Conservation (phyloP, 1,140 invertebrate species). For the Drosophila pallidifrons region DNA sequence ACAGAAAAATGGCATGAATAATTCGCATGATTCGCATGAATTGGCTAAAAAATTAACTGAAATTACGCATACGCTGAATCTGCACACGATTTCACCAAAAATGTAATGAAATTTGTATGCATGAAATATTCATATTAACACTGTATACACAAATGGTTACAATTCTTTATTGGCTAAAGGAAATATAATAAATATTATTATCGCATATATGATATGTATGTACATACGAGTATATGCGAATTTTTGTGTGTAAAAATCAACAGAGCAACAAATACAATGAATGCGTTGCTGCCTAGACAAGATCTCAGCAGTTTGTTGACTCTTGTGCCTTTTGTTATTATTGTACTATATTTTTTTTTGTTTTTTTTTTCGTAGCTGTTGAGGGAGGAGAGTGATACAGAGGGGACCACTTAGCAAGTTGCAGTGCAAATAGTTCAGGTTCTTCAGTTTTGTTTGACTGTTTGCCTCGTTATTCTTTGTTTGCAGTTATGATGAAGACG, state of each 20-base stretch:
- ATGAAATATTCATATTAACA: background rate
- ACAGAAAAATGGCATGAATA: constrained; percentile 31
- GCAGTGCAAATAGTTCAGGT: constrained; percentile 61
- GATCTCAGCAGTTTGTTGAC: constrained; percentile 53
- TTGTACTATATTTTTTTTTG: constrained; percentile 12
- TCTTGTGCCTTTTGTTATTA: constrained; percentile 38
- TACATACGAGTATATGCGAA: background rate
- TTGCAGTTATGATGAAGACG: constrained; percentile 72
- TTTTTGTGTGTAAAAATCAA: background rate
- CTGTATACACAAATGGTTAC: background rate
- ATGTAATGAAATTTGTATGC: background rate
- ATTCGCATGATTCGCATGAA: constrained; percentile 20
- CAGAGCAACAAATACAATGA: background rate
- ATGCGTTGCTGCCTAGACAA: constrained; percentile 8
- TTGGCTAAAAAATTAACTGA: constrained; percentile 30
- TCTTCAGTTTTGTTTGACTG: constrained; percentile 56
- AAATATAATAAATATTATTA: background rate
- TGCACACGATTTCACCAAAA: background rate
- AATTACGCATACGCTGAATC: constrained; percentile 35
- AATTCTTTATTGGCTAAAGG: background rate
- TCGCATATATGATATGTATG: background rate
- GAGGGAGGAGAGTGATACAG: too few species aligned
- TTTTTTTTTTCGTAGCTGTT: constrained; percentile 7
- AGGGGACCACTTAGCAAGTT: constrained; percentile 47
- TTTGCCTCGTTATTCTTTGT: constrained; percentile 62